Conservation (phyloP, 1,140 invertebrate genomes). For the Cardiocondyla obscurior region DNA sequence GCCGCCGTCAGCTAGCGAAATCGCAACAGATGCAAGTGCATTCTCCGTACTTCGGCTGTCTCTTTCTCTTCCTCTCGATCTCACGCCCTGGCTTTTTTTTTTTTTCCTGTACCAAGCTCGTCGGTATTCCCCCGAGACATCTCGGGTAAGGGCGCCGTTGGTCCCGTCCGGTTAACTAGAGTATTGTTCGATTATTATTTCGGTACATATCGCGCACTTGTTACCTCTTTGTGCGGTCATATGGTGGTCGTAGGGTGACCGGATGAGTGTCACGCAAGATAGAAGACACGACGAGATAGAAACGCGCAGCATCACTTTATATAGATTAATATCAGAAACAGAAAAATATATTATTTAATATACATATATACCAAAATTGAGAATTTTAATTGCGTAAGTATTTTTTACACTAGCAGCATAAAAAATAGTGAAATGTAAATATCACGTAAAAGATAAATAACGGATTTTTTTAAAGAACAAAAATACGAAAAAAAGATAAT, state of each 20-base stretch:
- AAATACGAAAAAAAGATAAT: not conserved
- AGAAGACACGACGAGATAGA: conserved; percentile 21
- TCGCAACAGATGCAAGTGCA: conserved; percentile 73
- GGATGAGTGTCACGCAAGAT: conserved; percentile 25
- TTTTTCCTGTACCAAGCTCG: conserved; percentile 48
- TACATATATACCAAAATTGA: not conserved
- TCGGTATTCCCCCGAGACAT: conserved; percentile 61
- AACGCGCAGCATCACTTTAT: conserved; percentile 7
- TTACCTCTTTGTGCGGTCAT: conserved; percentile 82
- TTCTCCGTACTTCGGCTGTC: not conserved
- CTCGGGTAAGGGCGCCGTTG: conserved; percentile 67
- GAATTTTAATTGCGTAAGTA: not conserved
- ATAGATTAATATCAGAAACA: not conserved
- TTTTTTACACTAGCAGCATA: too few species aligned
- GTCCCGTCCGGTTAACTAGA: conserved; percentile 81
- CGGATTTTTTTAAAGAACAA: not conserved
- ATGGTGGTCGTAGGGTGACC: conserved; percentile 68
- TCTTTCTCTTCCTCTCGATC: conserved; percentile 31
- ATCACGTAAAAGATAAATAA: not conserved
- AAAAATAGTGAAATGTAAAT: not conserved
- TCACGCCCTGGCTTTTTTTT: conserved; percentile 55
- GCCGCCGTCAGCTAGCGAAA: conserved; percentile 16
- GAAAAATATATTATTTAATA: not conserved
- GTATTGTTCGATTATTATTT: conserved; percentile 85
- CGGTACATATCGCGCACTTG: conserved; percentile 84